Conservation (phyloP, 2,888 invertebrate genomes). For the Tetheella fluctuosa region DNA sequence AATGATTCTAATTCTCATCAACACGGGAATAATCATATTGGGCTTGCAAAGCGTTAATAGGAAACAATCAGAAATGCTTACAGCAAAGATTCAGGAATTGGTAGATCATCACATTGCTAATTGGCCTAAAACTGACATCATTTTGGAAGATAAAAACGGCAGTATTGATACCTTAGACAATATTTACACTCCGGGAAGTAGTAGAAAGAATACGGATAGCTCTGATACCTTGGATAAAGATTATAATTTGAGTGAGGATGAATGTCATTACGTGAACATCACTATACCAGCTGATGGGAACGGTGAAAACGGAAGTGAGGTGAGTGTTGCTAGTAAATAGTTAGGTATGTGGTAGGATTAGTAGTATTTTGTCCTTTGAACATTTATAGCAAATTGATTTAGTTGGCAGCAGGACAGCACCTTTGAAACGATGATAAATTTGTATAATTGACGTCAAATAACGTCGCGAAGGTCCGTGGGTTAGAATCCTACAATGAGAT, state of each 20-base stretch:
- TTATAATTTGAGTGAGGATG: conserved; percentile 68
- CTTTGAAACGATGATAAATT: too few relatives aligned
- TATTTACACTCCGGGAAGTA: conserved; percentile 68
- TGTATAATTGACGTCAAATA: too few relatives aligned
- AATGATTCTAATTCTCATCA: conserved; percentile 86
- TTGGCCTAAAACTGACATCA: conserved; percentile 65
- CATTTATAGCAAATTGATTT: not conserved
- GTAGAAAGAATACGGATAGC: conserved; percentile 75
- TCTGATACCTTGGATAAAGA: conserved; percentile 74
- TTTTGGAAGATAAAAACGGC: conserved; percentile 55
- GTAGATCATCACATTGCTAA: conserved; percentile 73
- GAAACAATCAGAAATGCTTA: conserved; percentile 74
- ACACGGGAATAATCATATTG: conserved; percentile 84
- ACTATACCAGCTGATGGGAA: conserved; percentile 48
- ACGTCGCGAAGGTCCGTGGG: too few relatives aligned
- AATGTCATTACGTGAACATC: conserved; percentile 65
- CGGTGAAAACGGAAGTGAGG: conserved; percentile 61
- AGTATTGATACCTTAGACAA: conserved; percentile 69
- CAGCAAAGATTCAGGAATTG: conserved; percentile 74
- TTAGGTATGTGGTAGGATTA: not conserved
- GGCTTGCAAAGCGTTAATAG: conserved; percentile 78
- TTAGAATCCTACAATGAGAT: too few relatives aligned
- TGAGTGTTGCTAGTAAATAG: conserved; percentile 35
- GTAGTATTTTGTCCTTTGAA: conserved; percentile 15
- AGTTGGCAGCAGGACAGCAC: too few relatives aligned